These are phyloP conservation scores for Rhagologus leucostigma DNA, from an alignment of 2,113 vertebrate genomes.

Conservation along the genomic window DNA sequence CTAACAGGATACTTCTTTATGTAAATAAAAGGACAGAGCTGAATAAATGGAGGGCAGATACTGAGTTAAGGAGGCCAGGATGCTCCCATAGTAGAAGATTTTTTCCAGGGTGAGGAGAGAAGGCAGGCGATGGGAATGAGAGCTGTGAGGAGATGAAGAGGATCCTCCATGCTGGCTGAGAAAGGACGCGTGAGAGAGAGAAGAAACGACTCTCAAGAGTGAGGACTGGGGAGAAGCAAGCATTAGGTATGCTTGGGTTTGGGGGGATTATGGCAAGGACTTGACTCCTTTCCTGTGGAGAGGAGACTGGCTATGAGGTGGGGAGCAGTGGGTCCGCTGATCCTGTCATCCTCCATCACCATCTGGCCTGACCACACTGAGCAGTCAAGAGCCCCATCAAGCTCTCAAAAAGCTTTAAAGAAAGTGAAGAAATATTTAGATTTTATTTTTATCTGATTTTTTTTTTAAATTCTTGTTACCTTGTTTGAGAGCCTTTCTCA, in stretches of 20 bases:
- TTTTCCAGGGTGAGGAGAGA: not conserved
- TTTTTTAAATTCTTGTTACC: not conserved
- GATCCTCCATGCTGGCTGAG: not conserved
- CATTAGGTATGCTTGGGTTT: not conserved
- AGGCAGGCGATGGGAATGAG: rapidly evolving
- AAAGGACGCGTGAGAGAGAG: not conserved
- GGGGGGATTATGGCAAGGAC: not conserved
- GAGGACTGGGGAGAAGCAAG: not conserved
- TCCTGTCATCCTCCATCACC: not conserved
- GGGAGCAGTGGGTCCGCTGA: not conserved
- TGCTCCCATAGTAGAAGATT: not conserved
- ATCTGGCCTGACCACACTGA: not conserved
- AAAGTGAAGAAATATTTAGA: not conserved
- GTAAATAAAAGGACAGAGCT: not conserved
- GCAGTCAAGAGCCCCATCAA: not conserved
- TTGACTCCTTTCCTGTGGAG: not conserved
- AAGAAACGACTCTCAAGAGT: not conserved
- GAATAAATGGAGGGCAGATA: not conserved
- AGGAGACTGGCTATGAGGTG: not conserved
- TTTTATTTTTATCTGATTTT: not conserved
- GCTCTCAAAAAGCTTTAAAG: not conserved
- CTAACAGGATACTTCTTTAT: not conserved
- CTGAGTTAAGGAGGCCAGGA: not conserved
- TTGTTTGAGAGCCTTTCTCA: not conserved
- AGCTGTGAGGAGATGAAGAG: not conserved